Evolutionary conservation across 2,888 invertebrate genomes (phyloP).

Genomic region (Drosophila yooni): DNA sequence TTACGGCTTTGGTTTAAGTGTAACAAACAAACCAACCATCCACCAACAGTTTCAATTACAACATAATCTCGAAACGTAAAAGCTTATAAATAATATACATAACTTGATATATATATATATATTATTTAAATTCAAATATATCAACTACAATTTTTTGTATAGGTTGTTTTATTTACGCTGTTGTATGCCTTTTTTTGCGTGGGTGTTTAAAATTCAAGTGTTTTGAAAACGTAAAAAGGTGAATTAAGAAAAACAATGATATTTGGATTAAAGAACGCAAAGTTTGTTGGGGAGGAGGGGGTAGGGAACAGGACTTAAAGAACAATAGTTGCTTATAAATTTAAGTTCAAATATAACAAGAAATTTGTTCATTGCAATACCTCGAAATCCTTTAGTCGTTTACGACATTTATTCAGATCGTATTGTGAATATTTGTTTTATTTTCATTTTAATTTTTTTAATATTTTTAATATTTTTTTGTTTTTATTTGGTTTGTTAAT

Average conservation of each 20-base stretch:
- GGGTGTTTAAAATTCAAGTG: conserved; percentile 34
- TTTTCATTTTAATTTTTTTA: conserved; percentile 30
- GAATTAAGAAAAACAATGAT: conserved; percentile 28
- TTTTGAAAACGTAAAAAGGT: conserved; percentile 53
- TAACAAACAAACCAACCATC: conserved; percentile 75
- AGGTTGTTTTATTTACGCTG: conserved; percentile 42
- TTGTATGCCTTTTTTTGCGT: conserved; percentile 49
- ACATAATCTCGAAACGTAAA: conserved; percentile 59
- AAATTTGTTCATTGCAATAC: conserved; percentile 83
- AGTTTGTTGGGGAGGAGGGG: conserved; percentile 15
- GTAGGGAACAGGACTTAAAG: conserved; percentile 54
- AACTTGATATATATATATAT: conserved; percentile 48
- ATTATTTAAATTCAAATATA: conserved; percentile 56
- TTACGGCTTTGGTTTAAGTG: conserved; percentile 60
- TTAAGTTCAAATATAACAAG: conserved; percentile 79
- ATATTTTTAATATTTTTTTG: conserved; percentile 21
- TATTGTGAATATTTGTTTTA: conserved; percentile 61
- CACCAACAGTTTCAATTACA: conserved; percentile 67
- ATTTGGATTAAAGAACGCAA: conserved; percentile 38
- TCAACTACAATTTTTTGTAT: conserved; percentile 54
- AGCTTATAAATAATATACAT: conserved; percentile 57
- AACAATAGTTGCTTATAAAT: conserved; percentile 79
- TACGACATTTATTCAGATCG: conserved; percentile 60
- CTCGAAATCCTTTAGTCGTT: conserved; percentile 85
- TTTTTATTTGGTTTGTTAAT: conserved; percentile 34